Conservation (phyloP, 1,140 invertebrate genomes). For the Bombus breviceps region DNA sequence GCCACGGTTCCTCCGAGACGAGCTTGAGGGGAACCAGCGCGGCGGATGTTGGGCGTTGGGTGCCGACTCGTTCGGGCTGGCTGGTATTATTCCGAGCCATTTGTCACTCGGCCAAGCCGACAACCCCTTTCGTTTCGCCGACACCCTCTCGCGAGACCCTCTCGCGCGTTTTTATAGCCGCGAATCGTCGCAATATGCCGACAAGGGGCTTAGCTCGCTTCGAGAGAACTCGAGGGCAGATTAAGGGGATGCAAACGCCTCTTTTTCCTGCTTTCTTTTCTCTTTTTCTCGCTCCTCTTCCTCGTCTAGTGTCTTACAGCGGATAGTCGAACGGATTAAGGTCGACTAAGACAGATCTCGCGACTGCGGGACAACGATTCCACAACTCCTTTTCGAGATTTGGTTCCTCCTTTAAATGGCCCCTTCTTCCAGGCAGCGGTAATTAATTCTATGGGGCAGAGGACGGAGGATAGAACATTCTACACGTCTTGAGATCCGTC, state of each 20-base stretch:
- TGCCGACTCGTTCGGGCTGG: slow-evolving; percentile 74
- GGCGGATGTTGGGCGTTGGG: slow-evolving; percentile 74
- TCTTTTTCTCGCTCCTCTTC: slow-evolving; percentile 11
- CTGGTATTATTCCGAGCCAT: slow-evolving; percentile 83
- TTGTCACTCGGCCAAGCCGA: slow-evolving; percentile 79
- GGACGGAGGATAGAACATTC: too few species aligned
- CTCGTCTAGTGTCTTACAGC: slow-evolving; percentile 13
- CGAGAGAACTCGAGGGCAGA: slow-evolving; percentile 71
- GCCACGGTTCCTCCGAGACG: slow-evolving; percentile 58
- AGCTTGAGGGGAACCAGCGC: slow-evolving; percentile 65
- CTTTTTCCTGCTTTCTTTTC: slow-evolving; percentile 59
- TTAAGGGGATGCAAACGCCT: slow-evolving; percentile 78
- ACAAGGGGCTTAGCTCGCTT: slow-evolving; percentile 79
- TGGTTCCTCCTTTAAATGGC: too few species aligned
- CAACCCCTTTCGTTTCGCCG: slow-evolving; percentile 80
- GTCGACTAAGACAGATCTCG: slow-evolving; percentile 59
- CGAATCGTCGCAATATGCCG: slow-evolving; percentile 82
- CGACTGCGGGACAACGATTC: background rate
- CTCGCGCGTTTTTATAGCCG: slow-evolving; percentile 80
- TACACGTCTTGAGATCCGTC: background rate
- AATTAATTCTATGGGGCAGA: too few species aligned
- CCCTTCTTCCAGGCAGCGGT: too few species aligned
- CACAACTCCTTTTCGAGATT: background rate
- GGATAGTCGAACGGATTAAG: slow-evolving; percentile 72
- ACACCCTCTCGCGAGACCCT: slow-evolving; percentile 51